Evolutionary conservation across 2,797 vertebrate genomes (phyloP).

Genomic region (Lutjanus campechanus): DNA sequence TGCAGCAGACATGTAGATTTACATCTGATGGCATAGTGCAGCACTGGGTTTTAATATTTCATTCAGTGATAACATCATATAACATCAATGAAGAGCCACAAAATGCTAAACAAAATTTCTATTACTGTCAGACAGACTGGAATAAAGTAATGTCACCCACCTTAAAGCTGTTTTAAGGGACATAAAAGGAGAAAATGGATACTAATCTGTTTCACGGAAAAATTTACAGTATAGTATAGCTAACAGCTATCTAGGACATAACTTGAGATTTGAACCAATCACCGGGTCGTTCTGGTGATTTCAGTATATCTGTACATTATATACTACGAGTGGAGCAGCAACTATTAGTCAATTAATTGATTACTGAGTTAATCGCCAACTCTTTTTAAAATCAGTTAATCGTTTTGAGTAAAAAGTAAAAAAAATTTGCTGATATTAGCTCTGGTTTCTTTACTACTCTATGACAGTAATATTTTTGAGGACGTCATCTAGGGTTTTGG

Average conservation of each 20-base stretch:
- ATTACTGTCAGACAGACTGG: background rate
- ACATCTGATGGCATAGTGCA: background rate
- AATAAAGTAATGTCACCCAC: background rate
- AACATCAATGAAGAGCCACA: background rate
- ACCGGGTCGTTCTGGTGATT: background rate
- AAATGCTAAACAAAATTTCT: background rate
- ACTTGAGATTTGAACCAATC: background rate
- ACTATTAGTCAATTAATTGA: background rate
- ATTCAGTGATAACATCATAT: background rate
- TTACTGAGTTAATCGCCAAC: too few relatives aligned
- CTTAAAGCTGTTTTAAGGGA: background rate
- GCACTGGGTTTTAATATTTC: background rate
- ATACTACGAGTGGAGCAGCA: background rate
- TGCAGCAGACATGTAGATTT: background rate
- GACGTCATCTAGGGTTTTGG: too few relatives aligned
- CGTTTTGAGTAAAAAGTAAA: too few relatives aligned
- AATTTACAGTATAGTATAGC: background rate
- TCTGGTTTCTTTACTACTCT: too few relatives aligned
- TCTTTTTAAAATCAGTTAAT: too few relatives aligned
- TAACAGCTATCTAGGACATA: background rate
- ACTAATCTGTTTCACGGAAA: background rate
- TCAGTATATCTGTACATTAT: background rate
- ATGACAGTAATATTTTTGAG: too few relatives aligned
- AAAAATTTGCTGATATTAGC: too few relatives aligned
- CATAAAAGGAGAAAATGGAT: background rate